Evolutionary conservation across 2,888 invertebrate species (phyloP).

Genomic region (Drosophila atripex): DNA sequence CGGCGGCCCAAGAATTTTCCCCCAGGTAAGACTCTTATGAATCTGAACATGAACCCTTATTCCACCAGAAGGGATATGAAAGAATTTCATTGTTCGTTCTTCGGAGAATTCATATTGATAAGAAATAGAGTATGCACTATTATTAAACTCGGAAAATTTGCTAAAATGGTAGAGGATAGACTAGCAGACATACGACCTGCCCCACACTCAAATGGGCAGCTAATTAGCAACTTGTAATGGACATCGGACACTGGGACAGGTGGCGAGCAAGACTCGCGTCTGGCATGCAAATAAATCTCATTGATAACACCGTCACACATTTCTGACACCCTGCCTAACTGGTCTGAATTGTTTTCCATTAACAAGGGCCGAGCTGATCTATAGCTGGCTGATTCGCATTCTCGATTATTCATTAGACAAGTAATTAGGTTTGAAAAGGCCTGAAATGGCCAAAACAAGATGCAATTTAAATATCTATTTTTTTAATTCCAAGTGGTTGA

Average conservation of each 20-base stretch:
- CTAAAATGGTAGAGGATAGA: background rate
- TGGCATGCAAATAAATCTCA: slow-evolving; percentile 41
- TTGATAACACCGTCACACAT: slow-evolving; percentile 56
- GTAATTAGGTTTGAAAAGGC: background rate
- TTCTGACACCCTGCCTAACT: slow-evolving; percentile 41
- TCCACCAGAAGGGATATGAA: background rate
- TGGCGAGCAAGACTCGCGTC: slow-evolving; percentile 6
- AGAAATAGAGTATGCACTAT: background rate
- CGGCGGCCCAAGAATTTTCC: slow-evolving; percentile 79
- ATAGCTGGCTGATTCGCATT: slow-evolving; percentile 8
- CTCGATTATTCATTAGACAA: slow-evolving; percentile 9
- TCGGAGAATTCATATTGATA: background rate
- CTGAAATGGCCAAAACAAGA: background rate
- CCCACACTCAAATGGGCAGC: slow-evolving; percentile 19
- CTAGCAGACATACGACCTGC: slow-evolving; percentile 23
- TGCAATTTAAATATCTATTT: no score
- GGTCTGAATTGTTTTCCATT: slow-evolving; percentile 18
- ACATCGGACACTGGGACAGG: slow-evolving; percentile 19
- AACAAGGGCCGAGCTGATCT: slow-evolving; percentile 24
- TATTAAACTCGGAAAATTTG: background rate
- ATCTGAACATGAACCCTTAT: background rate
- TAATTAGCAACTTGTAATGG: slow-evolving; percentile 44
- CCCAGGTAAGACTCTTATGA: slow-evolving; percentile 71
- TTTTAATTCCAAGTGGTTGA: no score
- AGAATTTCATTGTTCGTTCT: background rate